Percentiles rank a stretch among this genome's conserved stretches.
phyloP scores from a whole-genome alignment of 2,797 vertebrate genomes.

The Masticophis lateralis region DNA sequence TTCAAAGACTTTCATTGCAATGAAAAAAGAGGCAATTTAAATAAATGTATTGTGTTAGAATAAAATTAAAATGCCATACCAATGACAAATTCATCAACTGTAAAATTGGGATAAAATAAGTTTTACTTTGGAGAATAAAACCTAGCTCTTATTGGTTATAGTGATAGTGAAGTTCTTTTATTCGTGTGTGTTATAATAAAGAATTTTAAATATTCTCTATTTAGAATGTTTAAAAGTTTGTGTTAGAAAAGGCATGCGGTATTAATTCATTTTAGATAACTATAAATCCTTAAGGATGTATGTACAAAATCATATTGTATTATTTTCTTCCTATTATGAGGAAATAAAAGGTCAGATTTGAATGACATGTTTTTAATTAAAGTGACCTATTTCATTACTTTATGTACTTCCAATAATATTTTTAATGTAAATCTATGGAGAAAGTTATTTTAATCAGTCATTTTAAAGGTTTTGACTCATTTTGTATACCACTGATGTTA shows the following conservation, averaged over 20 bases:
- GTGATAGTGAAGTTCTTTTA: slow-evolving; percentile 3
- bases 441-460: background rate
- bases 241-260: background rate
- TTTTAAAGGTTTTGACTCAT: background rate
- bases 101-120: slow-evolving; percentile 23
- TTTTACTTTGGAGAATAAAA: slow-evolving; percentile 35
- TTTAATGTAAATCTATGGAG: background rate
- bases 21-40: background rate
- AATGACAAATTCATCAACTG: slow-evolving; percentile 14
- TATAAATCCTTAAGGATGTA: slow-evolving; percentile 32
- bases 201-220: slow-evolving; percentile 24
- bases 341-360: slow-evolving; percentile 16
- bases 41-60: background rate
- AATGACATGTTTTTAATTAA: slow-evolving; percentile 17
- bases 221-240: slow-evolving; percentile 8
- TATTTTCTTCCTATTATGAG: background rate
- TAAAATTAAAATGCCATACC: background rate
- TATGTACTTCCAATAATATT: background rate
- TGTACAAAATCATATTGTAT: slow-evolving; percentile 9
- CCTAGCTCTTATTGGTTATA: background rate
- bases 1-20: background rate
- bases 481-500: background rate
- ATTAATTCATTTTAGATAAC: background rate
- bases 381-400: background rate
- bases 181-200: background rate